phyloP scores from a whole-genome alignment of 2,113 vertebrate genomes.

The Butastur rufipennis region DNA sequence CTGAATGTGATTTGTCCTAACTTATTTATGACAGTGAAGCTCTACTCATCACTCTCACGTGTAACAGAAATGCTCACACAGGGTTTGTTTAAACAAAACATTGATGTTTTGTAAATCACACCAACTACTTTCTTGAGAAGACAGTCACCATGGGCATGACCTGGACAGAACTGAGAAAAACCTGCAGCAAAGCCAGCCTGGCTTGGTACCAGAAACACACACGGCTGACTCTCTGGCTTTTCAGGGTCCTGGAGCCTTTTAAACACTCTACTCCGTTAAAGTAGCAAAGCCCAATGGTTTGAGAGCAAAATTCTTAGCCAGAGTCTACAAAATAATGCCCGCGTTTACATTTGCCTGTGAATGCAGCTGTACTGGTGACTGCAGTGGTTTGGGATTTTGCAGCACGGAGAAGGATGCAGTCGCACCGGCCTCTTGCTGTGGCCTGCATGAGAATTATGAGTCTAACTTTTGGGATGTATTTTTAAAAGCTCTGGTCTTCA shows the following conservation, averaged over 20 bases:
- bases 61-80: not conserved
- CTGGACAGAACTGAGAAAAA: not conserved
- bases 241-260: not conserved
- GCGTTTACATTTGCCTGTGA: not conserved
- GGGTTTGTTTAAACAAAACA: not conserved
- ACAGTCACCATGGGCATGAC: not conserved
- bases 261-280: not conserved
- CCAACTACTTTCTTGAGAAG: not conserved
- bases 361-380: not conserved
- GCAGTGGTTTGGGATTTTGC: not conserved
- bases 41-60: not conserved
- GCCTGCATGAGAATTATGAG: not conserved
- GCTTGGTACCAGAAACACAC: not conserved
- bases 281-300: not conserved
- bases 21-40: not conserved
- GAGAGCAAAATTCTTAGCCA: not conserved
- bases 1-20: not conserved
- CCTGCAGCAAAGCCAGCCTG: not conserved
- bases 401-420: not conserved
- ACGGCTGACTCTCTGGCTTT: not conserved
- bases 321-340: not conserved
- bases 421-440: not conserved
- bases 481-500: not conserved
- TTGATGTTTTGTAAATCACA: not conserved
- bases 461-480: not conserved